Percentiles rank a stretch among this genome's conserved stretches.
Conservation (phyloP, 2,113 vertebrate species). For the Hucho hucho region DNA sequence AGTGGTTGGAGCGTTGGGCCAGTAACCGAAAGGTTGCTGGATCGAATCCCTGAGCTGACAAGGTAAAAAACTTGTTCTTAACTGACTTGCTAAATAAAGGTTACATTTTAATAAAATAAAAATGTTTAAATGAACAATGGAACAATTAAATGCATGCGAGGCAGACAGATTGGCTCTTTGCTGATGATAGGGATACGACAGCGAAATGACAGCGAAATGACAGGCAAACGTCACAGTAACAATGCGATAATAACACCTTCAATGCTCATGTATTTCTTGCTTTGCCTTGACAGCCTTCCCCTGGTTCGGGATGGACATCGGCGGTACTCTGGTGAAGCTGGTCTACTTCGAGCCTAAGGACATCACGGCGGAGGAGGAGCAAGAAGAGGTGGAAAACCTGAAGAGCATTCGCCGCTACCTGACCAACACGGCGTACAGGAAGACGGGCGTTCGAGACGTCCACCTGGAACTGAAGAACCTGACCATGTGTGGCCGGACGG, state of each 20-base stretch:
- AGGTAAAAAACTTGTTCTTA: background rate
- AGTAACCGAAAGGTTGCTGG: too few species aligned
- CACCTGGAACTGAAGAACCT: conserved; percentile 95
- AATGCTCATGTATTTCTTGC: background rate
- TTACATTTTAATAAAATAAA: too few species aligned
- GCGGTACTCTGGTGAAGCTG: conserved; percentile 93
- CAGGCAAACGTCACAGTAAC: too few species aligned
- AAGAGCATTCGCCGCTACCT: conserved; percentile 95
- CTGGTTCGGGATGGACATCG: conserved; percentile 99
- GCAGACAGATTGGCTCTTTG: too few species aligned
- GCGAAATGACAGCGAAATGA: too few species aligned
- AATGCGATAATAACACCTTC: too few species aligned
- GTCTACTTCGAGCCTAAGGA: conserved; percentile 98
- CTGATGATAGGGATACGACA: too few species aligned
- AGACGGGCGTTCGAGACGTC: conserved; percentile 91
- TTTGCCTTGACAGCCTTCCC: conserved; percentile 82
- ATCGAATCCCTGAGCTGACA: too few species aligned
- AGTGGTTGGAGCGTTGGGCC: too few species aligned
- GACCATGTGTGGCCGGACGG: conserved; percentile 92
- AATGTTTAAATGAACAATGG: too few species aligned
- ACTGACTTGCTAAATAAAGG: too few species aligned
- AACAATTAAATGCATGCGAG: too few species aligned
- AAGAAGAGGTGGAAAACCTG: conserved; percentile 96
- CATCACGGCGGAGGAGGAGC: conserved; percentile 95
- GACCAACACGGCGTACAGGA: conserved; percentile 93